Conservation (phyloP, 2,113 vertebrate species). For the Brachyhypopomus gauderio region DNA sequence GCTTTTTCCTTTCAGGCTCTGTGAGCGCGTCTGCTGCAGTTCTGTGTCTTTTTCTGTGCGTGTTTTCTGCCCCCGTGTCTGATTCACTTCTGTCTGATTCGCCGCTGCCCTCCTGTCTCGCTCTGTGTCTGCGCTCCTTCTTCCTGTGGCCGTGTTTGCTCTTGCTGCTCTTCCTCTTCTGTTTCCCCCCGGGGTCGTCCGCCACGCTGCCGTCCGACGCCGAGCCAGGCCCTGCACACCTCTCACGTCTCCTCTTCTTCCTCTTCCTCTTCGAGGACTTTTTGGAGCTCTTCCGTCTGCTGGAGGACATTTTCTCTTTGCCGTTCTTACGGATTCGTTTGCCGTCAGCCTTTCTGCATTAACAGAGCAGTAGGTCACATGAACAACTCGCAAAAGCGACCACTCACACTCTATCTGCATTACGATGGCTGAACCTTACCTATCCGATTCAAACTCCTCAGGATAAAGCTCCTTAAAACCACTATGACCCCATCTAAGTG, state of each 20-base stretch:
- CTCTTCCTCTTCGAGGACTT: slow-evolving; percentile 89
- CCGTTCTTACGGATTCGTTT: slow-evolving; percentile 76
- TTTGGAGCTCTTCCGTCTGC: slow-evolving; percentile 81
- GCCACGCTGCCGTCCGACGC: slow-evolving; percentile 64
- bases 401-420: not conserved
- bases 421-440: slow-evolving; percentile 71
- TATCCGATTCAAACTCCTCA: slow-evolving; percentile 90
- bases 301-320: slow-evolving; percentile 71
- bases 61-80: slow-evolving; percentile 24
- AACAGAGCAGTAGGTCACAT: not conserved
- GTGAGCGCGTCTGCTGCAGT: slow-evolving; percentile 66
- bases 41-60: slow-evolving; percentile 64
- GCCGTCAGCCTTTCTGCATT: slow-evolving; percentile 72
- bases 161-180: slow-evolving; percentile 70
- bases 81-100: slow-evolving; percentile 48
- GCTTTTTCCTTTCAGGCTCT: slow-evolving; percentile 64
- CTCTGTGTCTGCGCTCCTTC: slow-evolving; percentile 70
- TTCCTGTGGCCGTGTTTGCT: slow-evolving; percentile 65
- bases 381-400: not conserved
- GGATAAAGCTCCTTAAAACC: slow-evolving; percentile 98
- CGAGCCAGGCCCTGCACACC: slow-evolving; percentile 66
- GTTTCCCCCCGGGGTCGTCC: slow-evolving; percentile 56
- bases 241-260: slow-evolving; percentile 79
- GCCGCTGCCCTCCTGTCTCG: slow-evolving; percentile 63
- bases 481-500: slow-evolving; percentile 88